Conservation (phyloP, 1,140 invertebrate species). For the Andricus grossulariae region DNA sequence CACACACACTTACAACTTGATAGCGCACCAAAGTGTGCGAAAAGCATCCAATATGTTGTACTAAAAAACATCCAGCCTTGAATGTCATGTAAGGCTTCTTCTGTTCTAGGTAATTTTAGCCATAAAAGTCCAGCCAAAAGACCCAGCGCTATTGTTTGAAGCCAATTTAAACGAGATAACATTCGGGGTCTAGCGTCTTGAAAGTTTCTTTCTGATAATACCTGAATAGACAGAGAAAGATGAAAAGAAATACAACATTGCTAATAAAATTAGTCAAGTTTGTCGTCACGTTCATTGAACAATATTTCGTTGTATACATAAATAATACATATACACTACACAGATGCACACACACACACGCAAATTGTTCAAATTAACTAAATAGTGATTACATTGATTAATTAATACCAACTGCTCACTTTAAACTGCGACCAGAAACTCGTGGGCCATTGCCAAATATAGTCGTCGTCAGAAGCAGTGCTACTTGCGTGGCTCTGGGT, state of each 20-base stretch:
- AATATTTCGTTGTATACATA: neutral
- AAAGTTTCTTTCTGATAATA: slow-evolving; percentile 87
- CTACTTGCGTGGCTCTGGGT: slow-evolving; percentile 84
- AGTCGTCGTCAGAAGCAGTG: slow-evolving; percentile 78
- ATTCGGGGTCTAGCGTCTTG: slow-evolving; percentile 86
- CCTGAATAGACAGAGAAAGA: slow-evolving; percentile 59
- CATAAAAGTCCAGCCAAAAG: slow-evolving; percentile 87
- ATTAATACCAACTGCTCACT: slow-evolving; percentile 66
- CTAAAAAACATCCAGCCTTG: slow-evolving; percentile 93
- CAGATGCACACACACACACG: too few species aligned
- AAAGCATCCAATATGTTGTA: slow-evolving; percentile 91
- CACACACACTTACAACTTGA: slow-evolving; percentile 80
- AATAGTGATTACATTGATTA: neutral
- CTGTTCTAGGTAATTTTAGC: slow-evolving; percentile 86
- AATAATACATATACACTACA: too few species aligned
- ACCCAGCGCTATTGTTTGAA: slow-evolving; percentile 86
- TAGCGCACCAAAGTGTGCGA: slow-evolving; percentile 88
- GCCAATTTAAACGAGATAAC: slow-evolving; percentile 88
- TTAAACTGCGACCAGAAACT: slow-evolving; percentile 89
- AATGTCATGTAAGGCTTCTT: slow-evolving; percentile 86
- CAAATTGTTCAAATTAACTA: neutral
- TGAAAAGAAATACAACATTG: neutral
- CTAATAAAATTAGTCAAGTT: neutral
- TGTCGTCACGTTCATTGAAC: neutral
- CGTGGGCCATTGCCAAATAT: slow-evolving; percentile 84